Evolutionary conservation across 2,797 vertebrate species (phyloP), one percentile per base, ranked within the genome.

Genomic region (Diplodus sargus): DNA sequence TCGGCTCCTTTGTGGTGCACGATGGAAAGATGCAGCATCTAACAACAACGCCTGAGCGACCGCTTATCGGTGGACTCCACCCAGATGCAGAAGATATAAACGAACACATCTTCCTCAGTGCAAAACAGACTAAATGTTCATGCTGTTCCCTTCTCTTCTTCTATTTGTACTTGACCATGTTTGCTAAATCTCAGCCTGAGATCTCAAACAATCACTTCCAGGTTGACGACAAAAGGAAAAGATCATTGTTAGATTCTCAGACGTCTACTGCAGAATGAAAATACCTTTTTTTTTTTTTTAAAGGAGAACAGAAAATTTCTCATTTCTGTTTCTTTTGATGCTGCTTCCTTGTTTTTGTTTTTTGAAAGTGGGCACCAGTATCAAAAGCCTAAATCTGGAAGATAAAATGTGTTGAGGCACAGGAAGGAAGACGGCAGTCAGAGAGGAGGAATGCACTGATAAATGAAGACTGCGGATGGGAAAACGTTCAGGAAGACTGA

Each of bases 361-460:
- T 34, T 66, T 6, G 2, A 47, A 5, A 47, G 54, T 59, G 63
- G 39, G 54, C 0, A 20, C 5, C 10, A 2, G 3, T 34, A 90
- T 90, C 86, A 77, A 59, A 39, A 79, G 68, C 3, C 74, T 2
- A 25, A 54, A 87, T 91, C 74, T 76, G 60, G 34, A 23, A 53
- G 78, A 81, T 52, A 49, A 74, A 58, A 48, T 0, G 7, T 63
- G 57, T 20, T 54, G 47, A 43, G 66, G 54, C 4, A 5, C 63
- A 87, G 90, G 90, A 91, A 91, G 86, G 89, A 91, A 90, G 85
- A 74, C 16, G 12, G 60, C 81, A 64, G 65, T 84, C 54, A 82
- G 54, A 39, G 61, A 79, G 73, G 39, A 76, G 76, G 83, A 87
- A 83, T 74, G 76, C 43, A n/a, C 61, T 51, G 87, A 87, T 88